Evolutionary conservation across 2,797 vertebrate genomes (phyloP), one percentile per base, ranked within the genome.

Genomic region (Syngnathus rostellatus): DNA sequence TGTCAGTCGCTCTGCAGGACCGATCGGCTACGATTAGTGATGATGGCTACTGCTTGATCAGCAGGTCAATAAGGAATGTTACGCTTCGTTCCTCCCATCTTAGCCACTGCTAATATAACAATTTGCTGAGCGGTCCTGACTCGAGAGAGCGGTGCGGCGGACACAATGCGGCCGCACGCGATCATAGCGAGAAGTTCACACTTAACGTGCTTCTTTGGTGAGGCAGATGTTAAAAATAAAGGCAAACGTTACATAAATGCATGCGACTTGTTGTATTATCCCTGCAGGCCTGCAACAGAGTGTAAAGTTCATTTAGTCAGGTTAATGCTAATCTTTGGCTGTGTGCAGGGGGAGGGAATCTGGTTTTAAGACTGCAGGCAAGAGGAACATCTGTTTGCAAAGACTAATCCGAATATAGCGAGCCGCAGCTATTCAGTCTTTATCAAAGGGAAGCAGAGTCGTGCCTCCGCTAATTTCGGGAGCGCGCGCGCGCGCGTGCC

Each of bases 291-390:
- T 81, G 77, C 86, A 88, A 89, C 81, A 87, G 81, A 85, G 86
- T 87, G 83, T 86, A 86, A 86, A 88, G 85, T 89, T 90, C 79
- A 89, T 90, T 88, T 86, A 81, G 69, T 84, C 81, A 87, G 80
- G 86, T 88, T 88, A 88, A 89, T 89, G 81, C 86, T 77, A 88
- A 89, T 86, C 77, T 87, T 78, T 80, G 81, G 69, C 75, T 82
- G 79, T 76, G 77, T 75, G 70, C 77, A 74, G 63, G 31, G 68
- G 59, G 60, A 48, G 62, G 70, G 65, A 70, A 66, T 74, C 77
- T 68, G 71, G 75, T 87, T 85, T 83, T 82, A 78, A 86, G 81
- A 83, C 88, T 84, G 77, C 77, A 79, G 87, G 89, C 85, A 70
- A 85, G 72, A 78, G 72, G 77, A 90, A 89, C 87, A 89, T 83